Conservation (phyloP, 2,888 invertebrate species). For the Subacronicta megacephala region DNA sequence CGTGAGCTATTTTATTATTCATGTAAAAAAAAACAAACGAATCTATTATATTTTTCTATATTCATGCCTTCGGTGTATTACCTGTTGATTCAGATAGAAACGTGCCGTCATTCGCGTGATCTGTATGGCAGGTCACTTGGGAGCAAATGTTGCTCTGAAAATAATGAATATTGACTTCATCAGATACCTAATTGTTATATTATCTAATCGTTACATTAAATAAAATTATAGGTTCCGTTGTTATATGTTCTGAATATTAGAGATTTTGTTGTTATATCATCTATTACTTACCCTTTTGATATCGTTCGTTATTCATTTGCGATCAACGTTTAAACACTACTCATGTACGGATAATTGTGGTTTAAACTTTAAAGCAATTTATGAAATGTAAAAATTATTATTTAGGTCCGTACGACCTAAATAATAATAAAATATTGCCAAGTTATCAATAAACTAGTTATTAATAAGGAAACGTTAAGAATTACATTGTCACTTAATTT, state of each 20-base stretch:
- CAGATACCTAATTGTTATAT: no score
- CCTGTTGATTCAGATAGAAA: conserved; percentile 55
- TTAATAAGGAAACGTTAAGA: conserved; percentile 38
- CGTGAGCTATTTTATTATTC: neutral
- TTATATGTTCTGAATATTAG: no score
- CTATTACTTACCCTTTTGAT: no score
- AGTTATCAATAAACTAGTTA: conserved; percentile 24
- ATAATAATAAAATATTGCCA: conserved; percentile 26
- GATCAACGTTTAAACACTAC: conserved; percentile 21
- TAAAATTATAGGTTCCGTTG: no score
- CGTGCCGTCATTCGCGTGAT: conserved; percentile 42
- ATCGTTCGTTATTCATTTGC: conserved; percentile 23
- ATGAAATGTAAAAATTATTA: neutral
- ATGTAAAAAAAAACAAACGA: conserved; percentile 13
- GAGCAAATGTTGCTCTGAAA: conserved; percentile 18
- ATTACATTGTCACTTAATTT: conserved; percentile 20
- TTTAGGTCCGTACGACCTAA: conserved; percentile 1
- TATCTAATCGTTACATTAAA: no score
- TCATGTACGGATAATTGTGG: conserved; percentile 20
- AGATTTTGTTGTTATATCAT: no score
- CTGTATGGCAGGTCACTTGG: conserved; percentile 26
- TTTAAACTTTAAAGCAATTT: neutral
- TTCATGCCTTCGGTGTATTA: conserved; percentile 35
- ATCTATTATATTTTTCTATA: conserved; percentile 38
- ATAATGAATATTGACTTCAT: conserved; percentile 7